Base-by-base conservation (phyloP, 1,140 invertebrate species). In the Telenomus remus region DNA sequence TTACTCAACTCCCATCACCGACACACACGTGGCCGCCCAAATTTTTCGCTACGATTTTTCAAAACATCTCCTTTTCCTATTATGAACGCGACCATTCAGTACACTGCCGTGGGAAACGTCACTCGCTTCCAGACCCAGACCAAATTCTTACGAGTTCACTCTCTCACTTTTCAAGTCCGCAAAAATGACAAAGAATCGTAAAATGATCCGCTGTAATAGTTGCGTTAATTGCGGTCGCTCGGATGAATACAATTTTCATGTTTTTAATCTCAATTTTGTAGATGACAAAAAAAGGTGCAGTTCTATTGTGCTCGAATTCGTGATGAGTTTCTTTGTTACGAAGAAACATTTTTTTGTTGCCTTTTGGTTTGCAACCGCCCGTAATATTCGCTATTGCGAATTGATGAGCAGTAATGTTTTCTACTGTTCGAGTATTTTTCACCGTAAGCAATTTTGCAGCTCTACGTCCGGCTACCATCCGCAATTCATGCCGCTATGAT, bases 401-500 rank as follows among this genome's bases (percentile, higher is more conserved):
- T 73, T 73, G 69, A 78, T 73, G 69, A 60, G 39, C 54, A 73
- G 73, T 78, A 70, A 78, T 46, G 65, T 64, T 72, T 50, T 27
- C 19, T 54, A 47, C 49, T 65, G 65, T 33, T 70, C 65, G 63
- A 27, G 19, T 55, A 78, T 73, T 78, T 78, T 78, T 60, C 59
- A 48, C 46, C n/a, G 75, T 69, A 64, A 69, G 59, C 65, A 73
- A 78, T 78, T 73, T 78, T 65, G 69, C 74, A 27, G 51, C 63
- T 68, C 57, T 57, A 63, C 59, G 63, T 77, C 69, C 75, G 64
- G 69, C 59, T 72, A 69, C 75, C 78, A 63, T 75, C 76, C 76
- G 65, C 74, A 77, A 76, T 78, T 78, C 70, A 66, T 69, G 64
- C 69, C 68, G 63, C 71, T 70, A 61, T 78, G 66, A 80, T 80